Conservation (phyloP, 2,113 vertebrate genomes). For the Lipotes vexillifer region DNA sequence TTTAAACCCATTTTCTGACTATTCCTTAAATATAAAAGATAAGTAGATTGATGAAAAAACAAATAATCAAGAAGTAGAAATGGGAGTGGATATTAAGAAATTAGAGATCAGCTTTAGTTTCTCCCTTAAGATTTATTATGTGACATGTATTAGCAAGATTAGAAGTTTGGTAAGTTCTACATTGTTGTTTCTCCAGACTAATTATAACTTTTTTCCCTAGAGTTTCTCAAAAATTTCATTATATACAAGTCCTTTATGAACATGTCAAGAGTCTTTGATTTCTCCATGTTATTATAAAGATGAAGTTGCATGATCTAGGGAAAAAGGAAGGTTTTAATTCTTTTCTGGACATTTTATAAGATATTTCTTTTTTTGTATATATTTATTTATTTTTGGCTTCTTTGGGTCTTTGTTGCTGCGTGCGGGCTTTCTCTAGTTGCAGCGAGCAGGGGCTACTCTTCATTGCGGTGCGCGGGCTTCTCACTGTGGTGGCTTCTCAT, state of each 20-base stretch:
- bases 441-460: too few species aligned
- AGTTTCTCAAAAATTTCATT: neutral
- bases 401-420: too few species aligned
- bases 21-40: neutral
- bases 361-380: too few species aligned
- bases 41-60: neutral
- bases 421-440: too few species aligned
- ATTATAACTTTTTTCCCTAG: neutral
- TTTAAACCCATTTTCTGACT: neutral
- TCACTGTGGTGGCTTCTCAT: too few species aligned
- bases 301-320: neutral
- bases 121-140: neutral
- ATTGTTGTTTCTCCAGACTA: neutral
- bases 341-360: neutral
- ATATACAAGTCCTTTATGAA: neutral
- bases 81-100: neutral
- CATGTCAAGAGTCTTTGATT: neutral
- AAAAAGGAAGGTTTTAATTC: neutral
- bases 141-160: neutral
- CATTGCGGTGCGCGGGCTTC: too few species aligned
- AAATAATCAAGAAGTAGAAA: neutral
- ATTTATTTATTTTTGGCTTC: too few species aligned
- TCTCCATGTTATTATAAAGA: neutral
- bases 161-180: neutral
- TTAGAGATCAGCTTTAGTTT: neutral